Evolutionary conservation across 1,140 invertebrate species (phyloP), one percentile per base, ranked within the genome.

Genomic region (Proales similis): DNA sequence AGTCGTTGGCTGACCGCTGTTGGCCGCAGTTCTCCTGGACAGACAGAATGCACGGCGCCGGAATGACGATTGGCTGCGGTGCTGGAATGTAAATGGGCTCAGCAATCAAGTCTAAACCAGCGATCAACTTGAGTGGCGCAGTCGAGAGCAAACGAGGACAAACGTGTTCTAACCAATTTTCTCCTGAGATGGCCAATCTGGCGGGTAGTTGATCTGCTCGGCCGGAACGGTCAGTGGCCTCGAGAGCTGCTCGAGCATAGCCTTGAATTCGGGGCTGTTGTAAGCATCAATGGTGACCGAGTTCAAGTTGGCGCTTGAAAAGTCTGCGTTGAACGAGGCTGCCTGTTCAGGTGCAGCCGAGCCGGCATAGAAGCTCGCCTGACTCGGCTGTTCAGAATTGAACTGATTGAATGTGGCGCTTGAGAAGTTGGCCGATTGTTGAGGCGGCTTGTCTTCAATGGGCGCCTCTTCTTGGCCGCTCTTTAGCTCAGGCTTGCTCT

Each of bases 51-150:
- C 45, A 42, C 4, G 51, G 51, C 30, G 51, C 51, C 20, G 51
- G 51, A 11, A 57, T 57, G 6, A 57, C 51, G 12, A 57, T 57
- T 57, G 51, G 51, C 30, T 57, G 36, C 20, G 51, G 51, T 14
- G 51, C 51, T 57, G 51, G 51, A 30, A 57, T 57, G 45, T 57
- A 57, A 26, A 57, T 42, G 12, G 51, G 51, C 36, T 57, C 51
- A 0, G 51, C 51, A 7, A 57, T 19, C 12, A 42, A 42, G 45
- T 57, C 51, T 53, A 36, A 36, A 9, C 14, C 9, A 36, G 14
- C 33, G 14, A 36, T 36, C 14, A 14, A 36, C 14, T 36, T 36
- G 9, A 36, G 9, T 36, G 9, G 9, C 33, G 14, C 9, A 36
- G 14, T 36, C 14, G 33, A 36, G 14, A 9, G 9, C 9, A 9